phyloP scores from a whole-genome alignment of 2,797 vertebrate species.

The Clarias platycephalus region DNA sequence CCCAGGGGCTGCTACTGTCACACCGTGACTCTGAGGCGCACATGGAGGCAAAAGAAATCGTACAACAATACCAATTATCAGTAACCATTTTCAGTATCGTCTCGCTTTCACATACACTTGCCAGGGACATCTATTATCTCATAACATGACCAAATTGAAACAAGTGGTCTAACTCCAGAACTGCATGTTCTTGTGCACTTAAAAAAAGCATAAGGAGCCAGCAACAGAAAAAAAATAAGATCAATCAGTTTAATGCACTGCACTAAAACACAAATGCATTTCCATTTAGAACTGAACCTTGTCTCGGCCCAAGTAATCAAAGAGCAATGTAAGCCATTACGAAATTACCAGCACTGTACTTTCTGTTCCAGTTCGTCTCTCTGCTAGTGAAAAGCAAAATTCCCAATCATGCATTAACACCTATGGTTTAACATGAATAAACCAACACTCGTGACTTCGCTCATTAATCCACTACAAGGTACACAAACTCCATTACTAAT shows the following conservation, averaged over 20 bases:
- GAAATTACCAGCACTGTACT: conserved; percentile 55
- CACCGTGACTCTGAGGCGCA: conserved; percentile 19
- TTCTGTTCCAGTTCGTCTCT: conserved; percentile 47
- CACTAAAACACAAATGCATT: conserved; percentile 57
- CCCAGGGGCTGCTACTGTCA: conserved; percentile 9
- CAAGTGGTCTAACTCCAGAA: conserved; percentile 22
- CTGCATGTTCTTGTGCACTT: conserved; percentile 28
- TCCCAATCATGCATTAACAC: conserved; percentile 32
- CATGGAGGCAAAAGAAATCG: conserved; percentile 38
- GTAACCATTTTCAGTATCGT: conserved; percentile 28
- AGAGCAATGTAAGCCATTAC: conserved; percentile 58
- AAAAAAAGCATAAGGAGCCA: conserved; percentile 40
- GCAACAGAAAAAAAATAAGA: conserved; percentile 45
- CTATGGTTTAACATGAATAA: conserved; percentile 34
- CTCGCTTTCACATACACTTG: conserved; percentile 41
- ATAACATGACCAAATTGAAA: conserved; percentile 26
- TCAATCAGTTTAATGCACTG: conserved; percentile 63
- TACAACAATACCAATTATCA: conserved; percentile 44
- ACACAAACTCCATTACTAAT: conserved; percentile 36
- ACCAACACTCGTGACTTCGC: neutral
- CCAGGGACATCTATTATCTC: neutral
- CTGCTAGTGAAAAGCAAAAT: conserved; percentile 34
- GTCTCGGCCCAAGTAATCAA: conserved; percentile 55
- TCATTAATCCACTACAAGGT: conserved; percentile 22
- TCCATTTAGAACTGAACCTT: conserved; percentile 52